Conservation (phyloP, 2,797 vertebrate species). For the Threskiornis aethiopicus region DNA sequence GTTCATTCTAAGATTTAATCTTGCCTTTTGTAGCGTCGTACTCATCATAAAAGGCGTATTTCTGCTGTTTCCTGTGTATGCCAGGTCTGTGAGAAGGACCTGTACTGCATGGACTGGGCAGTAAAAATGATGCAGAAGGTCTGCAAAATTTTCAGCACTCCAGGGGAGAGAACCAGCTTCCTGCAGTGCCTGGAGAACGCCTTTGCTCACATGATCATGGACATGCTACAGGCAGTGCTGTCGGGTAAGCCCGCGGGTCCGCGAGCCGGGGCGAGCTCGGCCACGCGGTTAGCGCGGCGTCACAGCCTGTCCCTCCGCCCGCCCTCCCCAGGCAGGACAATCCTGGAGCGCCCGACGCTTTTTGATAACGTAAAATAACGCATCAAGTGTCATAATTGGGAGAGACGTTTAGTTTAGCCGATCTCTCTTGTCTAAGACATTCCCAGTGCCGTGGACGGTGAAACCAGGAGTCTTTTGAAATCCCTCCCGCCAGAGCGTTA, state of each 20-base stretch:
- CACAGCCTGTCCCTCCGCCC: not conserved
- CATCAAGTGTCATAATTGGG: fast-evolving
- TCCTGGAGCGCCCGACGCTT: not conserved
- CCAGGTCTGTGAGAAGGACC: constrained; percentile 91
- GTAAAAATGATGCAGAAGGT: constrained; percentile 87
- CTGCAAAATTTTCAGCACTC: constrained; percentile 77
- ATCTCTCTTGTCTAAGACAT: not conserved
- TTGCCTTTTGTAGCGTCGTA: not conserved
- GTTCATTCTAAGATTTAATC: not conserved
- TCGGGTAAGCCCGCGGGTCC: constrained; percentile 72
- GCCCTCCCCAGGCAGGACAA: not conserved
- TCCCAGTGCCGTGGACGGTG: fast-evolving
- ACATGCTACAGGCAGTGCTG: constrained; percentile 76
- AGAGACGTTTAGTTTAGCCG: fast-evolving
- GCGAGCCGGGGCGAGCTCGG: not conserved
- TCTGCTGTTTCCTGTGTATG: not conserved
- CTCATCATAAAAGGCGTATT: not conserved
- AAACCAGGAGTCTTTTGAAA: not conserved
- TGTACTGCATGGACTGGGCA: constrained; percentile 88
- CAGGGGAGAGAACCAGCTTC: constrained; percentile 79
- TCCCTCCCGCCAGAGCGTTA: fast-evolving
- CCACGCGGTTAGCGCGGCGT: fast-evolving
- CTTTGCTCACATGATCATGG: constrained; percentile 82
- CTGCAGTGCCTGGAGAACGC: constrained; percentile 83
- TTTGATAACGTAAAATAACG: fast-evolving